Conservation (phyloP, 1,140 invertebrate species). For the Frieseomelitta varia region DNA sequence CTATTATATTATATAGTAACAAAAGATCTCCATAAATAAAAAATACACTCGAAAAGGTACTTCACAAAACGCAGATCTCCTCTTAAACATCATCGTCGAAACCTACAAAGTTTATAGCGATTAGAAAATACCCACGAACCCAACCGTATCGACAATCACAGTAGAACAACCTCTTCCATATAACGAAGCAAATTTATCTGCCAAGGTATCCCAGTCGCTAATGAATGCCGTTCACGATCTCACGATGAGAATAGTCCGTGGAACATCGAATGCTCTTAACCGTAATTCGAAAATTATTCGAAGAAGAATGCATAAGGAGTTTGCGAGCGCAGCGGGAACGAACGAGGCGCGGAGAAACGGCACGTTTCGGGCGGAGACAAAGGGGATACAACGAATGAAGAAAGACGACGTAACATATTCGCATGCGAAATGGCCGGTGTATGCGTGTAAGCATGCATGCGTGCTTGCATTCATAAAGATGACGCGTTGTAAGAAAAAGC, state of each 20-base stretch:
- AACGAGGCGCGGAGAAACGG: conserved; percentile 21
- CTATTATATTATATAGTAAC: not conserved
- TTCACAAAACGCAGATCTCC: not conserved
- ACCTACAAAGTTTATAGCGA: not conserved
- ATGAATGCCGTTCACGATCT: conserved; percentile 19
- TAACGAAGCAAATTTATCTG: conserved; percentile 31
- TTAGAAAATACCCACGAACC: not conserved
- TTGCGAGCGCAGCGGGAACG: not conserved
- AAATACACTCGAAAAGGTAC: not conserved
- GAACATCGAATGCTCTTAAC: conserved; percentile 1
- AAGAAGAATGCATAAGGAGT: not conserved
- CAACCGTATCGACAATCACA: not conserved
- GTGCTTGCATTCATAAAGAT: conserved; percentile 24
- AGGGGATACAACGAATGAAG: not conserved
- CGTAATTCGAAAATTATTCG: conserved; percentile 41
- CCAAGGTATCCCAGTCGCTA: not conserved
- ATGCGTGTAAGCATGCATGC: not conserved
- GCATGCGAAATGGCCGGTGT: conserved; percentile 11
- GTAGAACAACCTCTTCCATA: not conserved
- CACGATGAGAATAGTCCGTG: not conserved
- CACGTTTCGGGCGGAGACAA: conserved; percentile 23
- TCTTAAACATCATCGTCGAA: no score
- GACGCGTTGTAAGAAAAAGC: not conserved
- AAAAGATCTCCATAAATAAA: not conserved
- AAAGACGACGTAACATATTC: conserved; percentile 24